Evolutionary conservation across 1,140 invertebrate genomes (phyloP).

Genomic region (Lutraria rhynchaena): DNA sequence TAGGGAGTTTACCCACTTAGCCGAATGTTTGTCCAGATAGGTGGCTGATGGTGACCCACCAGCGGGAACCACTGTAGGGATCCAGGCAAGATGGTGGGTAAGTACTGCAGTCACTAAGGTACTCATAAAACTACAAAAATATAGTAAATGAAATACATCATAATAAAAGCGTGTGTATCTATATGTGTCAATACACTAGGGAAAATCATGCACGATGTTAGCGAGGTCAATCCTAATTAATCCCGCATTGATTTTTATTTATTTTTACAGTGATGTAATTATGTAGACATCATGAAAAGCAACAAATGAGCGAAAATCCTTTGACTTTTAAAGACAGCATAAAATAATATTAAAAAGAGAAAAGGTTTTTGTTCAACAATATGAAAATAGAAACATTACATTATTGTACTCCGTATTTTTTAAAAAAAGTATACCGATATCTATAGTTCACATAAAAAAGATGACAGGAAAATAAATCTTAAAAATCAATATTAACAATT

Average conservation of each 20-base stretch:
- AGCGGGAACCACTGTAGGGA: constrained; percentile 87
- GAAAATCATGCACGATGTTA: too few species aligned
- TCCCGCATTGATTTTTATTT: too few species aligned
- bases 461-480: not conserved
- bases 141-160: not conserved
- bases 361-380: not conserved
- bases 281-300: too few species aligned
- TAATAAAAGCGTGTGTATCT: too few species aligned
- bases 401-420: not conserved
- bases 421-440: not conserved
- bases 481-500: constrained; percentile 4
- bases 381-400: not conserved
- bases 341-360: too few species aligned
- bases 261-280: too few species aligned
- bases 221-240: too few species aligned
- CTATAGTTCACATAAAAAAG: not conserved
- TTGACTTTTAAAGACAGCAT: too few species aligned
- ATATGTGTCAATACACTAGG: too few species aligned
- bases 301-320: too few species aligned
- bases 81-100: constrained; percentile 95
- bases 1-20: constrained; percentile 82
- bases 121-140: constrained; percentile 90
- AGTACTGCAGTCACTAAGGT: constrained; percentile 93
- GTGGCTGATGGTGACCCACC: constrained; percentile 79
- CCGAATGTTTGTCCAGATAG: constrained; percentile 81